phyloP scores from a whole-genome alignment of 1,140 invertebrate genomes.

The Brachionus paranguensis region DNA sequence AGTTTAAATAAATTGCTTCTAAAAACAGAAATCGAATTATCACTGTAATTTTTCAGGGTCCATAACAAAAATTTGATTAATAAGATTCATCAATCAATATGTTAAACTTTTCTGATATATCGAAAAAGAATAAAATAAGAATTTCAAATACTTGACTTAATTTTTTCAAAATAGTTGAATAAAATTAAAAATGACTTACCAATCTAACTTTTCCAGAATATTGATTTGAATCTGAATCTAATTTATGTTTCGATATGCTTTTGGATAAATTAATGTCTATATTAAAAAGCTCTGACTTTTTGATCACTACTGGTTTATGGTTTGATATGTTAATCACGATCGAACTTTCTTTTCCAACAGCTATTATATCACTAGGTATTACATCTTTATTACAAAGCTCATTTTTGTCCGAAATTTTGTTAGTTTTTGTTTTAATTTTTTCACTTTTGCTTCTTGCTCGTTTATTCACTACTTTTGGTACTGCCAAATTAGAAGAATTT shows the following conservation, averaged over 20 bases:
- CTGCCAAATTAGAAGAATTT: background rate
- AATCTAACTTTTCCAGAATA: background rate
- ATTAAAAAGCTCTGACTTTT: background rate
- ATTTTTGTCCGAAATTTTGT: constrained; percentile 12
- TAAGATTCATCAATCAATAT: too few relatives aligned
- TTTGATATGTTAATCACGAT: background rate
- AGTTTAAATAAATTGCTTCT: too few relatives aligned
- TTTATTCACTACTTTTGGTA: background rate
- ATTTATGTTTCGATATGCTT: background rate
- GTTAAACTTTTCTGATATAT: too few relatives aligned
- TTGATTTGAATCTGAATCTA: constrained; percentile 46
- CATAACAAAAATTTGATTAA: too few relatives aligned
- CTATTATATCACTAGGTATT: background rate
- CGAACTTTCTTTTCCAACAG: background rate
- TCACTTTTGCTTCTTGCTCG: background rate
- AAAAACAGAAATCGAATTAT: too few relatives aligned
- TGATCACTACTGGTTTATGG: background rate
- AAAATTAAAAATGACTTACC: background rate
- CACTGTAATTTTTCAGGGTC: too few relatives aligned
- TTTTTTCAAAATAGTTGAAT: too few relatives aligned
- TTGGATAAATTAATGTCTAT: background rate
- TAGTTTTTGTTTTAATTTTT: background rate
- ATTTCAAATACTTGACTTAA: too few relatives aligned
- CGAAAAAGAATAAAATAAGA: too few relatives aligned
- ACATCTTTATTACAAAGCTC: background rate